These are phyloP conservation scores for Dendronephthya gigantea DNA, from an alignment of 64 coral and sea anemone species.

Conservation along the genomic window DNA sequence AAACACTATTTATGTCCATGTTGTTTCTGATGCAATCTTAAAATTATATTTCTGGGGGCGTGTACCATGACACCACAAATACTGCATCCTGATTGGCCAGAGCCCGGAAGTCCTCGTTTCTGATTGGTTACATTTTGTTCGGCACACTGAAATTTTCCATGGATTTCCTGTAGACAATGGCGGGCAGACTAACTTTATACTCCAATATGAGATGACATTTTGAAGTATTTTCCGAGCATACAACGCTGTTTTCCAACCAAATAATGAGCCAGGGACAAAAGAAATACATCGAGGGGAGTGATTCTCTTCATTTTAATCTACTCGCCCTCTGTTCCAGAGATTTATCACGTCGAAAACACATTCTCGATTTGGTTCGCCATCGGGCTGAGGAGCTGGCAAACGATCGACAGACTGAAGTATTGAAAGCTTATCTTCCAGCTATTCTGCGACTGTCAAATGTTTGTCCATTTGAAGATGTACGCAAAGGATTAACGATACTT, in stretches of 20 bases:
- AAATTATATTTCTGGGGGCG: no score
- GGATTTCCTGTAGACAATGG: constrained; percentile 17
- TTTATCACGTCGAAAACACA: constrained; percentile 46
- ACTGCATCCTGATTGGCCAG: constrained; percentile 49
- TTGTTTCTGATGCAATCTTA: no score
- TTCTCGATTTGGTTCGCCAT: constrained; percentile 55
- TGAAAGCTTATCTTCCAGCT: constrained; percentile 62
- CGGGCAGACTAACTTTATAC: not conserved
- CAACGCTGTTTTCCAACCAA: not conserved
- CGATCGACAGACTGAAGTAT: constrained; percentile 38
- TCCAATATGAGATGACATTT: not conserved
- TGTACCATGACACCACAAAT: constrained; percentile 56
- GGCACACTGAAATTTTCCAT: constrained; percentile 5
- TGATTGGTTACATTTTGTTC: constrained; percentile 38
- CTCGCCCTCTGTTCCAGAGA: constrained; percentile 64
- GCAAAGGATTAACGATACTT: constrained; percentile 56
- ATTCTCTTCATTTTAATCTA: constrained; percentile 58
- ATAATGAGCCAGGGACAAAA: constrained; percentile 71
- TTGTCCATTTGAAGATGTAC: constrained; percentile 82
- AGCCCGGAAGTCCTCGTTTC: no score
- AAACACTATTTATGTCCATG: no score
- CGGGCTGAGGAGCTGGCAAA: constrained; percentile 55
- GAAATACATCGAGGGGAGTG: constrained; percentile 60
- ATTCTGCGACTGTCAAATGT: constrained; percentile 70
- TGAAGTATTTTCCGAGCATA: not conserved